Percentiles rank a stretch among this genome's conserved stretches.
These are phyloP conservation scores for Phylloscopus trochiloides DNA, from an alignment of 2,113 vertebrate species.

Conservation along the genomic window DNA sequence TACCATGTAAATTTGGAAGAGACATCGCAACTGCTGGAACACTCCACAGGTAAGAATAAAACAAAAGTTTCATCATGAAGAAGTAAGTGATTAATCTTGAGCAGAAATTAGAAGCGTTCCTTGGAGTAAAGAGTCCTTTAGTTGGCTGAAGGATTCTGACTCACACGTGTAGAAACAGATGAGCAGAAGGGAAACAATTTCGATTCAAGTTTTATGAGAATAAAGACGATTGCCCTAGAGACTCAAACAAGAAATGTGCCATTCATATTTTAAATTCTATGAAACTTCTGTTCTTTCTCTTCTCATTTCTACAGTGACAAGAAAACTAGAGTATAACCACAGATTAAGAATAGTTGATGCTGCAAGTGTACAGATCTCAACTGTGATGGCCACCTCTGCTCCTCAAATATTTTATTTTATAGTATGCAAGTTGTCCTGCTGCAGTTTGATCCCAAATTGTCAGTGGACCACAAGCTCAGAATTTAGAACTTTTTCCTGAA, in stretches of 20 bases:
- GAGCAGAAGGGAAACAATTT: not conserved
- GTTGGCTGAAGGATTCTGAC: not conserved
- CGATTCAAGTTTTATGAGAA: not conserved
- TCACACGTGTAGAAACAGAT: not conserved
- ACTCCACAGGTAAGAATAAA: not conserved
- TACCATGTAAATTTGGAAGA: not conserved
- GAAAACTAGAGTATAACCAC: not conserved
- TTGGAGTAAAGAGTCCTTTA: not conserved
- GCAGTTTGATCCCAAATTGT: not conserved
- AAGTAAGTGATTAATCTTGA: not conserved
- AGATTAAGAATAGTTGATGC: not conserved
- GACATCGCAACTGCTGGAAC: rapidly evolving
- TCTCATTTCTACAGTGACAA: not conserved
- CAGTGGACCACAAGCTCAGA: not conserved
- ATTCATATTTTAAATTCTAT: not conserved
- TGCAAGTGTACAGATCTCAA: not conserved
- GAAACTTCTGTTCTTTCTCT: not conserved
- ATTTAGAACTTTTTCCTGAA: not conserved
- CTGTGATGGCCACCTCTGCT: not conserved
- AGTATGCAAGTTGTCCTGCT: not conserved
- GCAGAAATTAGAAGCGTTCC: not conserved
- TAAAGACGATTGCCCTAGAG: not conserved
- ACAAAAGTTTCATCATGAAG: not conserved
- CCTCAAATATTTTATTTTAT: not conserved
- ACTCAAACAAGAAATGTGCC: not conserved